Conservation (phyloP, 1,140 invertebrate genomes). For the Diorhabda carinulata region DNA sequence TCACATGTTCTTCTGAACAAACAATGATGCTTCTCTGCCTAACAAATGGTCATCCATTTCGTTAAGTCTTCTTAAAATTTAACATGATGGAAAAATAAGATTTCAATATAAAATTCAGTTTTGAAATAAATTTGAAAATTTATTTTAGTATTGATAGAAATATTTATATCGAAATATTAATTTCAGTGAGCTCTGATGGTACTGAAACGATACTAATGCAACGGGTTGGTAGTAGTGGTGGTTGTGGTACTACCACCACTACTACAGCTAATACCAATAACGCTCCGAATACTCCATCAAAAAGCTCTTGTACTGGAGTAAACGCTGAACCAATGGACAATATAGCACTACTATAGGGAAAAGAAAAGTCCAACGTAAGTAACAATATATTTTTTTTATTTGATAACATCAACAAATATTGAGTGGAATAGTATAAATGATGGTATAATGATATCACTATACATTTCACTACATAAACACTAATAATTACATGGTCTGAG, state of each 20-base stretch:
- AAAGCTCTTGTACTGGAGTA: conserved; percentile 35
- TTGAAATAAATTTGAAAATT: neutral
- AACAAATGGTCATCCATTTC: too few relatives aligned
- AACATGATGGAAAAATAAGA: too few relatives aligned
- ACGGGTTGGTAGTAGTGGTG: conserved; percentile 19
- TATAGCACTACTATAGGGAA: conserved; percentile 28
- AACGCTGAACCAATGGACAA: conserved; percentile 35
- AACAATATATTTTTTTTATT: neutral
- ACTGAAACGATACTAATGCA: conserved; percentile 38
- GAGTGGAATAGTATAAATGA: too few relatives aligned
- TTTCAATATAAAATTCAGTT: too few relatives aligned
- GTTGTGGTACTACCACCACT: neutral
- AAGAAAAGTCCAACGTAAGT: neutral
- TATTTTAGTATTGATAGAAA: conserved; percentile 2
- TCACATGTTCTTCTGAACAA: too few relatives aligned
- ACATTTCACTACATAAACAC: too few relatives aligned
- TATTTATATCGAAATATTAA: neutral
- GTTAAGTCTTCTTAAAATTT: too few relatives aligned
- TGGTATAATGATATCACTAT: too few relatives aligned
- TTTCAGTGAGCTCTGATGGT: conserved; percentile 25
- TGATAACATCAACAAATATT: too few relatives aligned
- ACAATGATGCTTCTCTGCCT: too few relatives aligned
- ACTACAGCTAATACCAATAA: neutral
- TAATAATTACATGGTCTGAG: too few relatives aligned
- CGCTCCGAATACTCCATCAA: conserved; percentile 34